Conservation (phyloP, 1,140 invertebrate genomes). For the Apis dorsata region DNA sequence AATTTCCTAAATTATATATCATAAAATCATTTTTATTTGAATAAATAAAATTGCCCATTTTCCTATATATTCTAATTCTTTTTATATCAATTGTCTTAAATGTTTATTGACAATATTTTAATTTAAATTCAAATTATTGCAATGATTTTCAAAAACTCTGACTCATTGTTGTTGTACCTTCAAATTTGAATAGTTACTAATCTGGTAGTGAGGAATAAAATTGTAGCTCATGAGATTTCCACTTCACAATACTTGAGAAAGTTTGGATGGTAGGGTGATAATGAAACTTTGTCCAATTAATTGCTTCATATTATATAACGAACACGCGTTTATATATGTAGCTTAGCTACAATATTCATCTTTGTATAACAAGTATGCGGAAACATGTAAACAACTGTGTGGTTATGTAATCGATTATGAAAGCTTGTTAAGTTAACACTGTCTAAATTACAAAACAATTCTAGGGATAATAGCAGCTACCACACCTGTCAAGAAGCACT, state of each 20-base stretch:
- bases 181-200: no score
- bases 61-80: no score
- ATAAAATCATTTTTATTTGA: no score
- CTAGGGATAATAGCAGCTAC: neutral
- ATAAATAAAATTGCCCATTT: no score
- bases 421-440: slow-evolving; percentile 29
- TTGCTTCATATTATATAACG: neutral
- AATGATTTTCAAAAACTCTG: no score
- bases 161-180: no score
- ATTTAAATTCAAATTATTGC: no score
- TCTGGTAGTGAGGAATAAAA: neutral
- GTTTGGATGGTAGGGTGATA: neutral
- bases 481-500: neutral
- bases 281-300: slow-evolving; percentile 17
- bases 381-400: slow-evolving; percentile 28
- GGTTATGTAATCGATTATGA: slow-evolving; percentile 35
- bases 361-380: neutral
- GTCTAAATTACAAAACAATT: slow-evolving; percentile 35
- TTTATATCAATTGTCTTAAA: no score
- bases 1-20: no score
- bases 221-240: no score
- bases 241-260: neutral
- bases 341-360: neutral
- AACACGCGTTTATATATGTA: slow-evolving; percentile 11
- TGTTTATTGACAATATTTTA: no score